phyloP scores from a whole-genome alignment of 1,140 invertebrate species.

The Megalonaias nervosa region DNA sequence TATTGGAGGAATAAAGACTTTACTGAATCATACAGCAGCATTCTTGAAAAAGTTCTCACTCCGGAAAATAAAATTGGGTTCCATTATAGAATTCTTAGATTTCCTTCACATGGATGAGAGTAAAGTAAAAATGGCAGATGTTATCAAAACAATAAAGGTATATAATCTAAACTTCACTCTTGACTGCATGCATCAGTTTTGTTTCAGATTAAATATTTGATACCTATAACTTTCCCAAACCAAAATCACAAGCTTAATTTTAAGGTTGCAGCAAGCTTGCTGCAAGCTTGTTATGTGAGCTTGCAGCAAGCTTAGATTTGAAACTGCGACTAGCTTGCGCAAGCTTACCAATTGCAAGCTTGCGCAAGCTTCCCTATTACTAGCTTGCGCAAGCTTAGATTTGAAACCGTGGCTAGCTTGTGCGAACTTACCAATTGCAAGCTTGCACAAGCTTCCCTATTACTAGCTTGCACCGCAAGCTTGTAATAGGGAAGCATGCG shows the following conservation, averaged over 20 bases:
- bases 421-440: too few species aligned
- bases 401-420: too few species aligned
- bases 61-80: constrained; percentile 37
- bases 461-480: neutral
- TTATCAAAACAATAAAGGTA: constrained; percentile 45
- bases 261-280: too few species aligned
- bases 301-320: too few species aligned
- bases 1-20: neutral
- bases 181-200: neutral
- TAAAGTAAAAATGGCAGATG: constrained; percentile 30
- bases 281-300: too few species aligned
- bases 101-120: constrained; percentile 30
- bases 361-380: too few species aligned
- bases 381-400: too few species aligned
- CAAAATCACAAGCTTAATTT: neutral
- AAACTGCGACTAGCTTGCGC: too few species aligned
- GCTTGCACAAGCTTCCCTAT: neutral
- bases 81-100: constrained; percentile 34
- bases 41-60: constrained; percentile 39
- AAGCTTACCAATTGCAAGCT: too few species aligned
- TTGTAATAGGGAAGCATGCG: too few species aligned
- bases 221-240: neutral
- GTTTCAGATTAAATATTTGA: too few species aligned
- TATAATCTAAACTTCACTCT: neutral
- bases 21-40: constrained; percentile 22